phyloP scores from a whole-genome alignment of 2,888 invertebrate genomes.

The Cheilosia vulpina region DNA sequence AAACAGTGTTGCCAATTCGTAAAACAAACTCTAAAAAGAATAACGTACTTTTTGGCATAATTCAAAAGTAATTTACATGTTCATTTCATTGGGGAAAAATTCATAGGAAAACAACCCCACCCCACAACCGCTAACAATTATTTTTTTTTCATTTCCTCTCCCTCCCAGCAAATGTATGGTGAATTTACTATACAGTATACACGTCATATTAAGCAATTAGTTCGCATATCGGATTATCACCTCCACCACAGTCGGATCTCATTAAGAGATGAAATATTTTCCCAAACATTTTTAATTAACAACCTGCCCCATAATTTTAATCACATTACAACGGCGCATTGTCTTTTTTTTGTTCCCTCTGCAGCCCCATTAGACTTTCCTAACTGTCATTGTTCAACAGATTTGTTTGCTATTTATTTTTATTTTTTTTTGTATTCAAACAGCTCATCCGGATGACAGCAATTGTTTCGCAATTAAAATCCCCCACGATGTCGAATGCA shows the following conservation, averaged over 20 bases:
- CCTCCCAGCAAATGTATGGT: constrained; percentile 48
- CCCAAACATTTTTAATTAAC: constrained; percentile 69
- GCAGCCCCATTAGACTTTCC: not conserved
- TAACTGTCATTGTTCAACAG: constrained; percentile 37
- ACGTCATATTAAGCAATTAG: constrained; percentile 52
- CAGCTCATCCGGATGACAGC: constrained; percentile 50
- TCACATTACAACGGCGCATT: constrained; percentile 69
- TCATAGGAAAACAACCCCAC: too few species aligned
- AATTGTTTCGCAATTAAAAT: constrained; percentile 72
- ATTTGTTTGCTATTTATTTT: constrained; percentile 8
- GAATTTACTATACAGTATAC: constrained; percentile 47
- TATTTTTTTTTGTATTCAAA: constrained; percentile 20
- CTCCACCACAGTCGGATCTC: constrained; percentile 46
- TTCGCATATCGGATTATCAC: constrained; percentile 44
- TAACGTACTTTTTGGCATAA: too few species aligned
- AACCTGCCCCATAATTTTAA: constrained; percentile 68
- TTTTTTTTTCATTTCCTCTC: constrained; percentile 41
- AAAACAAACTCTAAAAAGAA: too few species aligned
- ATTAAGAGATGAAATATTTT: constrained; percentile 70
- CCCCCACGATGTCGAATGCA: constrained; percentile 24
- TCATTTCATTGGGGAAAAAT: too few species aligned
- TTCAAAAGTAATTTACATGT: too few species aligned
- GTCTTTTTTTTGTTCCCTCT: not conserved
- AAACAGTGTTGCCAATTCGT: too few species aligned
- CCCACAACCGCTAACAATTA: constrained; percentile 11